Conservation (phyloP, 2,797 vertebrate genomes). For the Hypotaenidia philippensis region DNA sequence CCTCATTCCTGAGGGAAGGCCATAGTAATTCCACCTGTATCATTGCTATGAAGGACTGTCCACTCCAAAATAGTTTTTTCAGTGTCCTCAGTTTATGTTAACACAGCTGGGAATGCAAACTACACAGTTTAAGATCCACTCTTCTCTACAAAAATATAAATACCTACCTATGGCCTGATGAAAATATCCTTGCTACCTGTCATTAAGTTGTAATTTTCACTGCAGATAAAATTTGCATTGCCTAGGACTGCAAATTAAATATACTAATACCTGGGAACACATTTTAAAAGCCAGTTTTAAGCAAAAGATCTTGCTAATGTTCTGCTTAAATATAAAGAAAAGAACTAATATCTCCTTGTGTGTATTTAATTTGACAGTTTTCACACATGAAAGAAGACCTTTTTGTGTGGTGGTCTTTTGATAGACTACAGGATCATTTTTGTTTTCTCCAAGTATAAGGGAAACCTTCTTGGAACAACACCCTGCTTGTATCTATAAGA, state of each 20-base stretch:
- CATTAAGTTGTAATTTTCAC: background rate
- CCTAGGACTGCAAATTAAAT: background rate
- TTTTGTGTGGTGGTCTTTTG: fast-evolving
- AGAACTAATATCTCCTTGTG: background rate
- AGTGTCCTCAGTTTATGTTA: background rate
- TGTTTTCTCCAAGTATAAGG: background rate
- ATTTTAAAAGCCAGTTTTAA: background rate
- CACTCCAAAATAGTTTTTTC: background rate
- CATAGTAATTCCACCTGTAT: background rate
- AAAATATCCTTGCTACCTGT: background rate
- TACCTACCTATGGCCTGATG: background rate
- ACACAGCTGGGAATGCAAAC: background rate
- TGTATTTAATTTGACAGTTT: background rate
- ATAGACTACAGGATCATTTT: background rate
- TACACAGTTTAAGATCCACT: background rate
- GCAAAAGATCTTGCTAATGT: fast-evolving
- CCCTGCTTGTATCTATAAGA: background rate
- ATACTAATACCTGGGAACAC: background rate
- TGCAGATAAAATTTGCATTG: background rate
- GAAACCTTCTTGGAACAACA: background rate
- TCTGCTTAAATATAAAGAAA: background rate
- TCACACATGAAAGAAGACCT: background rate
- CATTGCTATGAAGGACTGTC: background rate
- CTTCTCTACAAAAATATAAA: background rate
- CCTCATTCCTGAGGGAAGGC: background rate